Percentiles rank a stretch among this genome's conserved stretches.
These are phyloP conservation scores for Mechanitis messenoides DNA, from an alignment of 2,888 invertebrate species.

Conservation along the genomic window DNA sequence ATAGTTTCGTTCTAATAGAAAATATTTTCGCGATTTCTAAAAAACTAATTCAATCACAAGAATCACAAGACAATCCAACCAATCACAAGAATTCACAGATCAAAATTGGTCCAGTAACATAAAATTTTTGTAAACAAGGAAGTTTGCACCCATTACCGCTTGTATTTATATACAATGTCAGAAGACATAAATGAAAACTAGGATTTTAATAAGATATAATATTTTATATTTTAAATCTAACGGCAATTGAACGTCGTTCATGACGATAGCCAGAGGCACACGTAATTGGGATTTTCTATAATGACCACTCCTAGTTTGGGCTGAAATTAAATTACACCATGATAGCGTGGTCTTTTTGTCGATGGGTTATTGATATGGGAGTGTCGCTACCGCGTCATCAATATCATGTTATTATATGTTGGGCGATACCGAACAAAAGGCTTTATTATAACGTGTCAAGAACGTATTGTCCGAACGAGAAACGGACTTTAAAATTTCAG, in stretches of 20 bases:
- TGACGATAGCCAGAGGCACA: conserved; percentile 27
- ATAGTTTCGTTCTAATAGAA: too few relatives aligned
- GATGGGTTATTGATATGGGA: conserved; percentile 70
- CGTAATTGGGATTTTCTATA: conserved; percentile 39
- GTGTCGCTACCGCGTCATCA: conserved; percentile 59
- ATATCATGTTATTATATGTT: conserved; percentile 46
- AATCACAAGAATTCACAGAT: too few relatives aligned
- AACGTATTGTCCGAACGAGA: conserved; percentile 28
- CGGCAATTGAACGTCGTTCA: conserved; percentile 5
- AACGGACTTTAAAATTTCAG: conserved; percentile 27
- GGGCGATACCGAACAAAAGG: conserved; percentile 46
- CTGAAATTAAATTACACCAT: conserved; percentile 68
- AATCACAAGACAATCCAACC: too few relatives aligned
- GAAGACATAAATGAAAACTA: too few relatives aligned
- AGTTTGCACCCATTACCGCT: too few relatives aligned
- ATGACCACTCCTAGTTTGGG: conserved; percentile 63
- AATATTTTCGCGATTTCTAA: too few relatives aligned
- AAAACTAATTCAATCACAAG: too few relatives aligned
- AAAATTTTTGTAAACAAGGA: too few relatives aligned
- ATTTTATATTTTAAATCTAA: not conserved
- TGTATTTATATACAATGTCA: too few relatives aligned
- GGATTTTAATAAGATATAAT: not conserved
- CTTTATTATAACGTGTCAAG: conserved; percentile 40
- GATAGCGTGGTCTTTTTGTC: conserved; percentile 60
- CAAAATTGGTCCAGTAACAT: too few relatives aligned